phyloP scores from a whole-genome alignment of 2,888 invertebrate genomes.

The Tortricodes alternella region DNA sequence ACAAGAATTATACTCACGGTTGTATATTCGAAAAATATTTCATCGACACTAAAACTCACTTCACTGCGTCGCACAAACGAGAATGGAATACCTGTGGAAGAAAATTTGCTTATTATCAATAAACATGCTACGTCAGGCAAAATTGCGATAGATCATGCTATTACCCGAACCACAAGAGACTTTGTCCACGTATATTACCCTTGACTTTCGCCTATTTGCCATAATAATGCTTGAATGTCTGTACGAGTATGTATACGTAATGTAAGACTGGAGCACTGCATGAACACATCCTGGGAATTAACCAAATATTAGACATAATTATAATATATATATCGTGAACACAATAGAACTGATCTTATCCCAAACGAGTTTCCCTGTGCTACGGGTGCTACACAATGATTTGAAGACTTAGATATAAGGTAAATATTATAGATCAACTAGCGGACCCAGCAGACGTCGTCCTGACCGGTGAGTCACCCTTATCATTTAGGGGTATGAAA shows the following conservation, averaged over 20 bases:
- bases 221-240: background rate
- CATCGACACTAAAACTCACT: background rate
- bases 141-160: constrained; percentile 25
- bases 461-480: no score
- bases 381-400: no score
- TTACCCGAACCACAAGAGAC: constrained; percentile 26
- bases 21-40: background rate
- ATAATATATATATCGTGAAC: no score
- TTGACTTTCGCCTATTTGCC: constrained; percentile 25
- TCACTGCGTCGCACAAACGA: background rate
- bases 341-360: no score
- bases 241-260: no score
- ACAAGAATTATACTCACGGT: constrained; percentile 6
- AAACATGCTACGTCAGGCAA: background rate
- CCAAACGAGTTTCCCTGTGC: no score
- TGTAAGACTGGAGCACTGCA: background rate
- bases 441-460: no score
- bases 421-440: no score
- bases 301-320: no score
- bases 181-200: constrained; percentile 22
- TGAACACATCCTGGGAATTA: no score
- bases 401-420: no score
- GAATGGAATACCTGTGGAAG: constrained; percentile 26
- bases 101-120: constrained; percentile 9
- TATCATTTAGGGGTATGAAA: no score